phyloP scores from a whole-genome alignment of 1,140 invertebrate genomes.

The Ips typographus region DNA sequence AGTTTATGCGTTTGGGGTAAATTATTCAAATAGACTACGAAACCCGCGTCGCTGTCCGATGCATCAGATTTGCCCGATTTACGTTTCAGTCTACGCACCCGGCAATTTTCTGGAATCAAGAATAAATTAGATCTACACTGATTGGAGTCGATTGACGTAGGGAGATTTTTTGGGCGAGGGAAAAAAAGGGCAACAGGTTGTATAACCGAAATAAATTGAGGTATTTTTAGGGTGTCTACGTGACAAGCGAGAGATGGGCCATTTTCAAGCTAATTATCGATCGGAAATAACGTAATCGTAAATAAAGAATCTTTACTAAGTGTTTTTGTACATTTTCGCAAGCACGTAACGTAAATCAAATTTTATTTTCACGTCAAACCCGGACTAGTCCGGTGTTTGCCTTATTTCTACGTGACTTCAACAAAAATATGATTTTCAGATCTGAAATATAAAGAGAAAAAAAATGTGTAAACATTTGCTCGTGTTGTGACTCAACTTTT shows the following conservation, averaged over 20 bases:
- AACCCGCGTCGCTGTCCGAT: conserved; percentile 46
- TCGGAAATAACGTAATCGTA: no score
- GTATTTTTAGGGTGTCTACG: no score
- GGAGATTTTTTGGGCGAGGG: no score
- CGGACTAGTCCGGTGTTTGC: conserved; percentile 8
- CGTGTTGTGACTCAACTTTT: no score
- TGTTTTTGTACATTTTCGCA: not conserved
- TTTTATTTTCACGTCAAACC: conserved; percentile 16
- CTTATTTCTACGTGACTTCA: conserved; percentile 2
- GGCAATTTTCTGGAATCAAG: conserved; percentile 55
- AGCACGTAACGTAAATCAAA: conserved; percentile 22
- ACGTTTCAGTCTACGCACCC: conserved; percentile 57
- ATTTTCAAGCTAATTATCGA: no score
- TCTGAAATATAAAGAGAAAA: not conserved
- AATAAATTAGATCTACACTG: conserved; percentile 10
- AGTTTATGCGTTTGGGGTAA: conserved; percentile 49
- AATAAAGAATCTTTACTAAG: no score
- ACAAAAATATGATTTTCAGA: conserved; percentile 6
- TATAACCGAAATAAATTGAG: no score
- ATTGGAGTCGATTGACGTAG: no score
- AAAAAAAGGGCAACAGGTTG: no score
- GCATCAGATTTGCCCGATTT: conserved; percentile 59
- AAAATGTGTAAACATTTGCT: no score
- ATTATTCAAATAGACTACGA: conserved; percentile 57
- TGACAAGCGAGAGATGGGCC: no score